phyloP scores from a whole-genome alignment of 1,140 invertebrate species.

The Leptinotarsa lineolata region DNA sequence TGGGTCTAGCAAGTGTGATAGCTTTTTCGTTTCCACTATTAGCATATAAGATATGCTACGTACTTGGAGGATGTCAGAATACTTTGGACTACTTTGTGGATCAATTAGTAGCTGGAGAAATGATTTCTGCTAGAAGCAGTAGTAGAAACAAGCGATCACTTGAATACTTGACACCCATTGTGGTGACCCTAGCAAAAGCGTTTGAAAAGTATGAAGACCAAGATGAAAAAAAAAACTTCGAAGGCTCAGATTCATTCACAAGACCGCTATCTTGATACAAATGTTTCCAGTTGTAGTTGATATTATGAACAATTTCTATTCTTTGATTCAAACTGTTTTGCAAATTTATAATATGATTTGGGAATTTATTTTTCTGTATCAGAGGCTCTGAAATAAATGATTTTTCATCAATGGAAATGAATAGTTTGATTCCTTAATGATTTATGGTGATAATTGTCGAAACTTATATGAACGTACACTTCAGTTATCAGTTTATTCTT shows the following conservation, averaged over 20 bases:
- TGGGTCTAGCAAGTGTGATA: slow-evolving; percentile 36
- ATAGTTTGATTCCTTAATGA: neutral
- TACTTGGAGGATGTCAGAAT: slow-evolving; percentile 47
- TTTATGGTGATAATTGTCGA: neutral
- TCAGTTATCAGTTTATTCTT: neutral
- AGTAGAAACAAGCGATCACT: neutral
- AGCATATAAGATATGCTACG: slow-evolving; percentile 48
- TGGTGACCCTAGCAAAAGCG: slow-evolving; percentile 7
- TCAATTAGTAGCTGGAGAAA: slow-evolving; percentile 23
- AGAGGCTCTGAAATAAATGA: neutral
- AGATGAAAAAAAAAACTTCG: neutral
- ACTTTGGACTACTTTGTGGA: slow-evolving; percentile 44
- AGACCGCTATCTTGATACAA: neutral
- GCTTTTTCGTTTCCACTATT: slow-evolving; percentile 41
- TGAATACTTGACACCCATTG: slow-evolving; percentile 13
- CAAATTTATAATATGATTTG: neutral
- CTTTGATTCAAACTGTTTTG: neutral
- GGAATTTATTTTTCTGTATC: neutral
- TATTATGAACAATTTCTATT: neutral
- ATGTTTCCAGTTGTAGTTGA: neutral
- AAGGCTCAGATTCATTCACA: neutral
- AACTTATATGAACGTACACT: neutral
- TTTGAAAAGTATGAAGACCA: slow-evolving; percentile 7
- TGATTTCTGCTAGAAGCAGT: neutral
- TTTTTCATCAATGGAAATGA: too few species aligned